These are phyloP conservation scores for Tauraco hartlaubi DNA, from an alignment of 2,797 vertebrate species.

Conservation along the genomic window DNA sequence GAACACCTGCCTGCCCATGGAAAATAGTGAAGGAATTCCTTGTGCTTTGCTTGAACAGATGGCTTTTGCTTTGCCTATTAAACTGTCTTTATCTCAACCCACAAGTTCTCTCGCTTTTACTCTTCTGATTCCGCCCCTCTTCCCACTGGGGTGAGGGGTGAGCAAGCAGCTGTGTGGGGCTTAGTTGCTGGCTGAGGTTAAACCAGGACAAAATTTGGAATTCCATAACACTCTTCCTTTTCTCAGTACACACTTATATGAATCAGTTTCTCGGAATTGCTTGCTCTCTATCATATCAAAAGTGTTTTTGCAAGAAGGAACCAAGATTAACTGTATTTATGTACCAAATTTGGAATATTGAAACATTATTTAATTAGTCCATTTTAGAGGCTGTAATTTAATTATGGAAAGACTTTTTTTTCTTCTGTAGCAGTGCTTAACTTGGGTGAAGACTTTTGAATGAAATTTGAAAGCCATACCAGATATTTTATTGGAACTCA, in stretches of 20 bases:
- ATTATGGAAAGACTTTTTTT: neutral
- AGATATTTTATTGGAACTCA: neutral
- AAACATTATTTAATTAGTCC: neutral
- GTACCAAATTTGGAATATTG: neutral
- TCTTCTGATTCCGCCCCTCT: no score
- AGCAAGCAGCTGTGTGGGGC: no score
- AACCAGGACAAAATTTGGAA: neutral
- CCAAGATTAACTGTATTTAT: neutral
- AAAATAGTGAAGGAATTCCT: no score
- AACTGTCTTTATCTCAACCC: no score
- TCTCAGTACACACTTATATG: fast-evolving
- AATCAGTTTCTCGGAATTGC: neutral
- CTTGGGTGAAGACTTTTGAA: neutral
- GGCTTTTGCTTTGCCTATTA: no score
- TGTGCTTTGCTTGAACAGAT: no score
- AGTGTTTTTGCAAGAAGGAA: neutral
- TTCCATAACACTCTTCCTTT: neutral
- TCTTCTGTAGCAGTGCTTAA: neutral
- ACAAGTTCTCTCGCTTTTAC: no score
- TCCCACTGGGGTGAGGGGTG: no score
- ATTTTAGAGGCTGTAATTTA: neutral
- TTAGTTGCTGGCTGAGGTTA: no score
- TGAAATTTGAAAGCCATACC: neutral
- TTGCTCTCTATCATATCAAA: neutral
- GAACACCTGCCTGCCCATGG: no score